These are phyloP conservation scores for Rousettus madagascariensis DNA, from an alignment of 2,797 vertebrate species.

Conservation along the genomic window DNA sequence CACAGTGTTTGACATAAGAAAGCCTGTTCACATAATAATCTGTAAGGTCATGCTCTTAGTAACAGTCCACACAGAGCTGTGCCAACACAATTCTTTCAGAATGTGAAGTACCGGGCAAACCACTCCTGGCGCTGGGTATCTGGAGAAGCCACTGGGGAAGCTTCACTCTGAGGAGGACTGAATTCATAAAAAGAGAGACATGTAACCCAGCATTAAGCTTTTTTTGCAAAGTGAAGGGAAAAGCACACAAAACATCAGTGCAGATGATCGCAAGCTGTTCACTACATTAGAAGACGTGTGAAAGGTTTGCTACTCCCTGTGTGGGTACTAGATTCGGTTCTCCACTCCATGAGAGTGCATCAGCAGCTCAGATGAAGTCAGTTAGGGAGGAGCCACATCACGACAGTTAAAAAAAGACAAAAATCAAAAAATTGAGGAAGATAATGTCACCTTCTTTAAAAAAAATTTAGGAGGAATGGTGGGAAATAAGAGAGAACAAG, in stretches of 20 bases:
- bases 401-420: neutral
- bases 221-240: constrained; percentile 44
- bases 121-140: constrained; percentile 98
- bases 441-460: constrained; percentile 18
- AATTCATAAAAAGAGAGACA: constrained; percentile 81
- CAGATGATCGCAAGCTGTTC: neutral
- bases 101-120: constrained; percentile 99
- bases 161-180: constrained; percentile 97
- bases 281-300: neutral
- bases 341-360: constrained; percentile 82
- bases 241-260: constrained; percentile 15
- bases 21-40: constrained; percentile 82
- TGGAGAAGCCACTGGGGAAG: constrained; percentile 91
- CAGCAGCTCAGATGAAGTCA: constrained; percentile 78
- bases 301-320: constrained; percentile 54
- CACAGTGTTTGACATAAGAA: constrained; percentile 85
- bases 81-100: constrained; percentile 88
- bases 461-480: neutral
- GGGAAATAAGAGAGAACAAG: constrained; percentile 34
- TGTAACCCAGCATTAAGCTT: constrained; percentile 73
- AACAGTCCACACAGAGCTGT: constrained; percentile 83
- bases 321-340: constrained; percentile 59
- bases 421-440: constrained; percentile 55
- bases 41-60: constrained; percentile 91
- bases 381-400: constrained; percentile 72